These are phyloP conservation scores for Phataginus tricuspis DNA, from an alignment of 2,797 vertebrate genomes.

Conservation along the genomic window DNA sequence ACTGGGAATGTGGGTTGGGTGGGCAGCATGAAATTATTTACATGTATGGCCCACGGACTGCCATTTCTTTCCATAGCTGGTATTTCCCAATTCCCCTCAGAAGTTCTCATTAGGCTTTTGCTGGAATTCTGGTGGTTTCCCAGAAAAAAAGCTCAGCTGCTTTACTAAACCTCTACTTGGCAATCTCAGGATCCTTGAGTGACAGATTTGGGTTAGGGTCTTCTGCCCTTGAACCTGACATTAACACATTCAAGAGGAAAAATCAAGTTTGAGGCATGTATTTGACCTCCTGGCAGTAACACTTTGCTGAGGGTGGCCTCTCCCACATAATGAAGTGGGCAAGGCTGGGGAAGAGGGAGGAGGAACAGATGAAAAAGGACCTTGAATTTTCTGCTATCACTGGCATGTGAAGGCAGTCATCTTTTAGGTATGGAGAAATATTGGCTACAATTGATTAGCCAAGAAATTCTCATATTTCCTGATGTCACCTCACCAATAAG, in stretches of 20 bases:
- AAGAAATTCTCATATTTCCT: not conserved
- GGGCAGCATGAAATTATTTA: not conserved
- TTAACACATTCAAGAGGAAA: not conserved
- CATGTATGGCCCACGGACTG: not conserved
- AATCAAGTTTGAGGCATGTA: not conserved
- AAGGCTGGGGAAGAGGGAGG: not conserved
- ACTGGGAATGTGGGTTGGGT: not conserved
- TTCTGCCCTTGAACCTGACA: not conserved
- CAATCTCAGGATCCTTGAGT: not conserved
- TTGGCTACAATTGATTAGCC: not conserved
- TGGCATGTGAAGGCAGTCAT: not conserved
- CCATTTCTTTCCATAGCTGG: not conserved
- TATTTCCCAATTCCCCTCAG: not conserved
- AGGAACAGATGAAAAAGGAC: not conserved
- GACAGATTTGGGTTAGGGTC: not conserved
- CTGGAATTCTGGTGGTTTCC: constrained; percentile 15
- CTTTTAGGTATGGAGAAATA: not conserved
- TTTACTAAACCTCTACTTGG: not conserved
- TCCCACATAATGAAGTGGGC: not conserved
- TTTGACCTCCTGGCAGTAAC: not conserved
- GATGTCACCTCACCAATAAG: not conserved
- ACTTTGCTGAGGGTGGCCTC: not conserved
- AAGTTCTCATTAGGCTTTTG: constrained; percentile 29
- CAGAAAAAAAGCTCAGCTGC: constrained; percentile 33
- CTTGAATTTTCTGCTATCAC: not conserved